Evolutionary conservation across 2,888 invertebrate genomes (phyloP), one percentile per base, ranked within the genome.

Genomic region (Athetis lepigone): DNA sequence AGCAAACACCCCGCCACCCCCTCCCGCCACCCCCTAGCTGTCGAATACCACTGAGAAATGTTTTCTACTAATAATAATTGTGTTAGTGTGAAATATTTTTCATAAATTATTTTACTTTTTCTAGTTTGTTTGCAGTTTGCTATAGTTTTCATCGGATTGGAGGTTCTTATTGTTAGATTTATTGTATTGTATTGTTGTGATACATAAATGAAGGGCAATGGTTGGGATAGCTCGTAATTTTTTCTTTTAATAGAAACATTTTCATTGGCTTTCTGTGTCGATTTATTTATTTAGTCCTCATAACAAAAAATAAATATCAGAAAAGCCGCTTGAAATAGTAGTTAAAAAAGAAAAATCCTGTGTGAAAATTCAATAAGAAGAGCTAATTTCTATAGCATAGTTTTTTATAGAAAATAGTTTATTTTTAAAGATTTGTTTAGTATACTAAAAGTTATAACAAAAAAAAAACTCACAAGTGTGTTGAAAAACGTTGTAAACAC

Each of bases 21-120:
- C 25, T 42, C 67, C 27, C 42, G 50, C 49, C 58, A n/a, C 47
- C 68, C 52, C 71, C 42, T 27, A 39, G 46, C 59, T 59, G 63
- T 60, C 70, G 68, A 78, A 76, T 73, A 72, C 71, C 72, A 75
- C 65, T 79, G 73, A 74, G 72, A 80, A 85, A 83, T 79, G 79
- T 83, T 74, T 79, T 79, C 77, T 42, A 60, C 58, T 54, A 69
- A 67, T 75, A 58, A 70, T 77, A 64, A 64, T 39, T 64, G 68
- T 57, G 68, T 64, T 67, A 40, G 37, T 40, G 37, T 40, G 37
- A 64, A 52, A 57, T 57, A 54, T 43, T 43, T 40, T 49, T 72
- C 49, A 54, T 37, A 42, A 29, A 36, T 33, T 54, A 37, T 45
- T 23, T 16, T 4, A 4, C 21, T 19, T 66, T 56, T 45, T 39